Conservation (phyloP, 2,888 invertebrate species). For the Archips crataeganus region DNA sequence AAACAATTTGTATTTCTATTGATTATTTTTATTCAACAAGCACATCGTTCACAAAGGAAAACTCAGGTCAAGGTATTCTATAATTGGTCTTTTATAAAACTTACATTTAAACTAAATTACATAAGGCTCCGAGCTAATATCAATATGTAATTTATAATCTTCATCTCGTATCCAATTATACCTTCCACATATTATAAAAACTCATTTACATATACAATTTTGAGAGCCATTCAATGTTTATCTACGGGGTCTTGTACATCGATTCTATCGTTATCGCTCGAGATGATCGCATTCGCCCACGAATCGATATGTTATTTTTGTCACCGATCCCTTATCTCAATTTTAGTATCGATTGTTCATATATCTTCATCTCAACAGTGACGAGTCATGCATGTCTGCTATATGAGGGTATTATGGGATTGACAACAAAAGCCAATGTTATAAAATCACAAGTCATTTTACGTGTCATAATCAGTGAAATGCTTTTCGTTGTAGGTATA, state of each 20-base stretch:
- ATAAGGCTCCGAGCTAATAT: constrained; percentile 31
- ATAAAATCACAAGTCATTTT: constrained; percentile 49
- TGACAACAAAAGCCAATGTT: constrained; percentile 42
- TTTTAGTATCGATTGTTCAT: constrained; percentile 55
- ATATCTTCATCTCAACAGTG: constrained; percentile 50
- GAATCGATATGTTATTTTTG: constrained; percentile 58
- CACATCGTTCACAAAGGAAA: constrained; percentile 7
- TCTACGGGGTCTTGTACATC: constrained; percentile 45
- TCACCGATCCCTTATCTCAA: constrained; percentile 58
- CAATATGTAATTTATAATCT: constrained; percentile 40
- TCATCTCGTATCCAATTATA: constrained; percentile 39
- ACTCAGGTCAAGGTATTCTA: constrained; percentile 15
- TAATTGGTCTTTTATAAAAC: constrained; percentile 35
- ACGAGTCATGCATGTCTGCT: constrained; percentile 53
- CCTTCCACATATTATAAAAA: constrained; percentile 41
- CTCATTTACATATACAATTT: constrained; percentile 59
- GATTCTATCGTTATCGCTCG: constrained; percentile 49
- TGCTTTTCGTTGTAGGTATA: constrained; percentile 15
- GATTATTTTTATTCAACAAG: constrained; percentile 10
- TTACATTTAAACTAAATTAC: constrained; percentile 31
- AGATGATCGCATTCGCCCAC: constrained; percentile 54
- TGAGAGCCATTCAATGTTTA: constrained; percentile 55
- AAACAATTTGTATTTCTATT: not conserved
- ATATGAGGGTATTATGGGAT: constrained; percentile 27
- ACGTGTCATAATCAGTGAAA: constrained; percentile 32